A percentile compares a stretch with the other conserved stretches of the same genome.
phyloP scores from a whole-genome alignment of 1,140 invertebrate genomes.

The Daktulosphaira vitifoliae region DNA sequence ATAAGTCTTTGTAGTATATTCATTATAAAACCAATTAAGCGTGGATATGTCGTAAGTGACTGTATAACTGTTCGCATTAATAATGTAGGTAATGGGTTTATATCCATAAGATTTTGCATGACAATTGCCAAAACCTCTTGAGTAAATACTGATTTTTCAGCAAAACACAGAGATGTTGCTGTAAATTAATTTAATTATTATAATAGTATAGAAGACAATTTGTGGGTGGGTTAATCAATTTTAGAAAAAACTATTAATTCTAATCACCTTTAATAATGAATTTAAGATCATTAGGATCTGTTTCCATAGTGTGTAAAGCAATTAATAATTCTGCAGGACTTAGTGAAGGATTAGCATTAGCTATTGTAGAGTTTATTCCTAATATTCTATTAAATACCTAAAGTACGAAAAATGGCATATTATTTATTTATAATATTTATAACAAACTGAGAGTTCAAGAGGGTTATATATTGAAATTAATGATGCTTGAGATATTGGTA shows the following conservation, averaged over 20 bases:
- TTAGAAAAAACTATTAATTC: neutral
- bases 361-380: constrained; percentile 45
- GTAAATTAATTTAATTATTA: neutral
- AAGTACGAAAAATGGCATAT: neutral
- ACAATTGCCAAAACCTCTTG: constrained; percentile 79
- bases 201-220: no score
- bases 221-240: no score
- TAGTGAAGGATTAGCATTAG: constrained; percentile 50
- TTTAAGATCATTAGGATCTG: constrained; percentile 82
- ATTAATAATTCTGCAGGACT: constrained; percentile 86
- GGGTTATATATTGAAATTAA: no score
- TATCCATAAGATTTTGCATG: constrained; percentile 84
- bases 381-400: constrained; percentile 70
- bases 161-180: constrained; percentile 89
- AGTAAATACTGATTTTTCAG: constrained; percentile 80
- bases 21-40: constrained; percentile 82
- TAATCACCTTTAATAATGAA: constrained; percentile 79
- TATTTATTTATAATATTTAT: neutral
- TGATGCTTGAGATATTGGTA: no score
- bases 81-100: constrained; percentile 79
- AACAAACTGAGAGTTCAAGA: no score
- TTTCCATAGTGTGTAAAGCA: constrained; percentile 85
- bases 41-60: constrained; percentile 77
- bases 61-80: constrained; percentile 95
- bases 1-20: constrained; percentile 87